Percentiles rank a stretch among this genome's conserved stretches.
Conservation (phyloP, 2,888 invertebrate genomes). For the Brachylomia viminalis region DNA sequence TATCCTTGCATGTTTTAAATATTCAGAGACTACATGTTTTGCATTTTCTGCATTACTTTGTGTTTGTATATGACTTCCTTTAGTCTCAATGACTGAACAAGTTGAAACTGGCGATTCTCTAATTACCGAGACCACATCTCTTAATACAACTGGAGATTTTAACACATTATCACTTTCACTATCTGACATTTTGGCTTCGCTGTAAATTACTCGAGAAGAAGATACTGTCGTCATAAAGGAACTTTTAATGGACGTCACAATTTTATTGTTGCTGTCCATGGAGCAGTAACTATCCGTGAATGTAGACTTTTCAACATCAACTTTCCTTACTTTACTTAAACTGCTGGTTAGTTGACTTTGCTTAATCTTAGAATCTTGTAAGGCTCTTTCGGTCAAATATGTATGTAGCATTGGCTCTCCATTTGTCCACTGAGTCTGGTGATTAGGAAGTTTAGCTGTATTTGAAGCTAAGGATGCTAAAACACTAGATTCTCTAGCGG, state of each 20-base stretch:
- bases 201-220: conserved; percentile 65
- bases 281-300: conserved; percentile 74
- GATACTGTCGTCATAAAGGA: conserved; percentile 66
- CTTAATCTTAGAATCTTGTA: conserved; percentile 93
- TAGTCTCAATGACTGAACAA: conserved; percentile 71
- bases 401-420: conserved; percentile 93
- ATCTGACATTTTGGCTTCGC: conserved; percentile 69
- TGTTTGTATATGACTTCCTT: conserved; percentile 74
- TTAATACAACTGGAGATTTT: conserved; percentile 65
- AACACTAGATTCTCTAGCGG: conserved; percentile 91
- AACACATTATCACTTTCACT: conserved; percentile 68
- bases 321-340: conserved; percentile 82
- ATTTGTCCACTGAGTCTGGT: conserved; percentile 89
- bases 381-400: conserved; percentile 93
- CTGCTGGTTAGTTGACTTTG: conserved; percentile 90
- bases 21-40: conserved; percentile 92
- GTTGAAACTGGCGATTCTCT: conserved; percentile 67
- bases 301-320: conserved; percentile 79
- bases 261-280: conserved; percentile 69
- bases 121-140: conserved; percentile 71
- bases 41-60: conserved; percentile 88
- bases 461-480: conserved; percentile 92
- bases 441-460: conserved; percentile 91
- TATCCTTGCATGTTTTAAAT: conserved; percentile 91
- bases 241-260: conserved; percentile 65